Conservation (phyloP, 2,797 vertebrate species). For the Myripristis murdjan region DNA sequence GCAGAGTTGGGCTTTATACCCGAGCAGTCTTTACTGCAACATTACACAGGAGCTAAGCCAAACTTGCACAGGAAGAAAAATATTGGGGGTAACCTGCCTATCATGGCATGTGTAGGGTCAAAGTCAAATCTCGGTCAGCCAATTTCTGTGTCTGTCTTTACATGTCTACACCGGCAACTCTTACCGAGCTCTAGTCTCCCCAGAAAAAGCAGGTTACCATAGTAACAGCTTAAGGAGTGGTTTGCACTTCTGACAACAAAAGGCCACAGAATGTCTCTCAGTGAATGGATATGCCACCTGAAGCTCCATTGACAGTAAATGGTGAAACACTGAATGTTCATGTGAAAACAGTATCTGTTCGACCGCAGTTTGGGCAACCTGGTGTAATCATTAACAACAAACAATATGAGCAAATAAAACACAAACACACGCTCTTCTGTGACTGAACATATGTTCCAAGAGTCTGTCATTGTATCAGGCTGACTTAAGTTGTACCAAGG, state of each 20-base stretch:
- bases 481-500: slow-evolving; percentile 22
- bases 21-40: slow-evolving; percentile 22
- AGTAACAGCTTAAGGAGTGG: slow-evolving; percentile 67
- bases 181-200: slow-evolving; percentile 37
- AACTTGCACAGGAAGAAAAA: slow-evolving; percentile 17
- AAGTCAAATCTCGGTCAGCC: slow-evolving; percentile 14
- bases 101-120: slow-evolving; percentile 5
- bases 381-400: slow-evolving; percentile 38
- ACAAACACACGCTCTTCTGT: slow-evolving; percentile 23
- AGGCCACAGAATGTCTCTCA: slow-evolving; percentile 28
- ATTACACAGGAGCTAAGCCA: slow-evolving; percentile 1
- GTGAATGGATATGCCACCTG: slow-evolving; percentile 2
- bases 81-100: neutral
- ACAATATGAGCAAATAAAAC: slow-evolving; percentile 11
- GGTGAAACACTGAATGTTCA: slow-evolving; percentile 34
- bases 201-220: slow-evolving; percentile 59
- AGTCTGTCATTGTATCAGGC: slow-evolving; percentile 38
- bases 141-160: slow-evolving; percentile 26
- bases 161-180: slow-evolving; percentile 37
- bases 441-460: slow-evolving; percentile 2
- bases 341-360: slow-evolving; percentile 6
- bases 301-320: slow-evolving; percentile 17
- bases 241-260: slow-evolving; percentile 61
- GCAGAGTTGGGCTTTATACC: slow-evolving; percentile 39
- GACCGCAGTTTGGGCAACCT: slow-evolving; percentile 14